Percentiles rank a stretch among this genome's conserved stretches.
phyloP scores from a whole-genome alignment of 2,113 vertebrate species.

The Crotalus helleri region DNA sequence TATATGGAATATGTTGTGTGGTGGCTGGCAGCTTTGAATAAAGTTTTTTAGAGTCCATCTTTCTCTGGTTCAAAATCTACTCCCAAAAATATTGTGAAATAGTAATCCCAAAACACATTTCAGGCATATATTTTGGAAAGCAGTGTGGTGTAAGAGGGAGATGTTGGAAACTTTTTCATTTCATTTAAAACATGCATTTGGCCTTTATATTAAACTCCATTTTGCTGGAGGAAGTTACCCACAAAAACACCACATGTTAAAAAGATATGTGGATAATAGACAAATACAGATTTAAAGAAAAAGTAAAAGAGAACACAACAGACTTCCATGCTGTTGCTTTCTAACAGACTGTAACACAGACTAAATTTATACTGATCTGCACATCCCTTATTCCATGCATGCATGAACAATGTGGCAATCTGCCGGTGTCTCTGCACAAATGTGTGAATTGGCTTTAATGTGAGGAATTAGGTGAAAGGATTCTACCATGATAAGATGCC shows the following conservation, averaged over 20 bases:
- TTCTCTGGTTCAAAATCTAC: background rate
- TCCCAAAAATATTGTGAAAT: background rate
- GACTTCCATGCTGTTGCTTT: background rate
- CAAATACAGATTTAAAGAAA: background rate
- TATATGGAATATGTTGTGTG: background rate
- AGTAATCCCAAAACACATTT: background rate
- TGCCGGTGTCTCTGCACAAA: background rate
- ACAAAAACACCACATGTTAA: background rate
- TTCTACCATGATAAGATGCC: background rate
- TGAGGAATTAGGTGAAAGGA: background rate
- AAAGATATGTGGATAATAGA: background rate
- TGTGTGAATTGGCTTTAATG: background rate
- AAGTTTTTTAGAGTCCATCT: background rate
- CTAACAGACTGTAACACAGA: background rate
- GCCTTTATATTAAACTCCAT: background rate
- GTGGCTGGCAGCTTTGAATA: background rate
- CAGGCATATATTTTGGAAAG: background rate
- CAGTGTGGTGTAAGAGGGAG: background rate
- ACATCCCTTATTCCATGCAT: background rate
- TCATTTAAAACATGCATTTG: background rate
- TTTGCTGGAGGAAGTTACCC: background rate
- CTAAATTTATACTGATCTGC: background rate
- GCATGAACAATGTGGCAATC: background rate
- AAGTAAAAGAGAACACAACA: background rate
- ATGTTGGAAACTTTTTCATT: background rate